A percentile compares a stretch with the other conserved stretches of the same genome.
Evolutionary conservation across 2,797 vertebrate genomes (phyloP).

Genomic region (Smutsia gigantea): DNA sequence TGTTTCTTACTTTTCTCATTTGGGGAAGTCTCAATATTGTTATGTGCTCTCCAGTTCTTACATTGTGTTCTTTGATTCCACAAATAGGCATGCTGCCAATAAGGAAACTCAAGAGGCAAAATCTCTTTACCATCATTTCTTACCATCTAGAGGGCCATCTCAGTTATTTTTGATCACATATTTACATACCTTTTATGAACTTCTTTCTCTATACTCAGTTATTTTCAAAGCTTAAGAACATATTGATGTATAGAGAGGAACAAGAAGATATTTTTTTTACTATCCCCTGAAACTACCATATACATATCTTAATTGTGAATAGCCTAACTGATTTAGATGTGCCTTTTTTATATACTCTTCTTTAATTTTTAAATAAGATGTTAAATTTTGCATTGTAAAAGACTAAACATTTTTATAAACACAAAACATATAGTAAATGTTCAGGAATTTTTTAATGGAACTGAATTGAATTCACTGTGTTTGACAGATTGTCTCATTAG

Average conservation of each 20-base stretch:
- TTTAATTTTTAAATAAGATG: slow-evolving; percentile 7
- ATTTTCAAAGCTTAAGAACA: not conserved
- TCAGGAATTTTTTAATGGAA: not conserved
- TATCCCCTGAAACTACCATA: not conserved
- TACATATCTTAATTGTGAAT: not conserved
- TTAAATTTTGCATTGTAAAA: not conserved
- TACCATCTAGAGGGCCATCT: not conserved
- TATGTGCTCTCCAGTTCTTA: not conserved
- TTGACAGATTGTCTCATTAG: not conserved
- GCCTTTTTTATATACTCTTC: not conserved
- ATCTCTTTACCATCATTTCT: not conserved
- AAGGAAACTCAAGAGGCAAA: not conserved
- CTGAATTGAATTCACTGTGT: not conserved
- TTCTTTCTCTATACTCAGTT: not conserved
- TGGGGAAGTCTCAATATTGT: not conserved
- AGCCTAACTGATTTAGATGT: not conserved
- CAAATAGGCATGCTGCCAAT: not conserved
- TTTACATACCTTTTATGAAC: not conserved
- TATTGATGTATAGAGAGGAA: not conserved
- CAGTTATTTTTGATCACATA: not conserved
- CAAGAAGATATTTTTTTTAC: not conserved
- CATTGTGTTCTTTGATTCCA: not conserved
- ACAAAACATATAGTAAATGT: not conserved
- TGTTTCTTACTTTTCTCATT: not conserved
- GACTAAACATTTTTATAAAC: not conserved